Base-by-base conservation (phyloP, 1,140 invertebrate genomes). In the Zeugodacus cucurbitae region DNA sequence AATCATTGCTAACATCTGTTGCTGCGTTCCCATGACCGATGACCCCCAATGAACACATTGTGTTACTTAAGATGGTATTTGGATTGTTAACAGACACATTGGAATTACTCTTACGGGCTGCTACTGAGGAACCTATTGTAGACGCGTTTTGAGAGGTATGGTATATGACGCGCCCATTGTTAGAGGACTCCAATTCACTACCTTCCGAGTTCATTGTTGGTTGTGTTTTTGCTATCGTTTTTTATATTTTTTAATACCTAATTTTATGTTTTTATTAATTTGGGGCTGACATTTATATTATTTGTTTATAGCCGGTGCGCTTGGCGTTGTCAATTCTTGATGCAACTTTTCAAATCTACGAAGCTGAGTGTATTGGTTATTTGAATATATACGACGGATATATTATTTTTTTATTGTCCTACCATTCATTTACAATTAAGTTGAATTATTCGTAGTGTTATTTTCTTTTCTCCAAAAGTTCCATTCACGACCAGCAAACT, bases 151-250 rank as follows among this genome's bases (percentile, higher is more conserved):
- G 70, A 54, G 44, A 6, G 3, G 34, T 41, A 22, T 87, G 67
- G 11, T 32, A 88, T 44, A 82, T 54, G 14, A 58, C 32, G 48
- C 41, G 48, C n/a, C 64, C 67, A 82, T 78, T 74, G 48, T n/a
- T 82, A 29, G 87, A 88, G 17, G 87, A 41, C 17, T 78, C 87
- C 67, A 88, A 78, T 44, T 88, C 70, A 57, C 41, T 78, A 41
- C 32, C n/a, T 22, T 88, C 87, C 17, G 87, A 78, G 57, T 88
- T 88, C 87, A 88, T 88, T 48, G 14, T 54, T 20, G 37, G 20
- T 0, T 87, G 14, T 67, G 20, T 67, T 54, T n/a, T n/a, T n/a
- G n/a, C n/a, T n/a, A n/a, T n/a, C n/a, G n/a, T n/a, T n/a, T n/a
- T n/a, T 74, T 34, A 37, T 74, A 74, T 70, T 41, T 41, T 3